phyloP scores from a whole-genome alignment of 2,113 vertebrate species.

The Cyprinus carpio region DNA sequence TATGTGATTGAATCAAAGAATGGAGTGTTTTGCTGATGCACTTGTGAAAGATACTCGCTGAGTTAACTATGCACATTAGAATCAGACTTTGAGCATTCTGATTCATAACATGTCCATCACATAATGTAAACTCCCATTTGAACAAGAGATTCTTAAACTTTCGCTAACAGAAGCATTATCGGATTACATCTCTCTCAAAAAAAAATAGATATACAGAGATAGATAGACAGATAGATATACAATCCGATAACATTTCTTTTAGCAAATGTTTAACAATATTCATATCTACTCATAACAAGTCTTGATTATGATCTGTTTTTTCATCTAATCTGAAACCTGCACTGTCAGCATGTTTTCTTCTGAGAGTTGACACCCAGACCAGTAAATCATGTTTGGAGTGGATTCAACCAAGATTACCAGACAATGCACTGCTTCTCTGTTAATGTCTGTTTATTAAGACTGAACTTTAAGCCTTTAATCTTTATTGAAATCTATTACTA shows the following conservation, averaged over 20 bases:
- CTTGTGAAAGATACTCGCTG: conserved; percentile 9
- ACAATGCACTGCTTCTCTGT: neutral
- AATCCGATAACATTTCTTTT: no score
- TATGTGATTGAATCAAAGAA: conserved; percentile 28
- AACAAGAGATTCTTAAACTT: neutral
- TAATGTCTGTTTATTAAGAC: neutral
- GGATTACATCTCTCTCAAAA: neutral
- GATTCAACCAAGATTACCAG: conserved; percentile 11
- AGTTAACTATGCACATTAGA: neutral
- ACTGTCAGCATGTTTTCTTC: neutral
- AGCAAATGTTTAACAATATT: no score
- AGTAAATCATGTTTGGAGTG: conserved; percentile 19
- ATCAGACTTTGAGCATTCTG: conserved; percentile 18
- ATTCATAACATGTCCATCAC: neutral
- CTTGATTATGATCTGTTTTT: neutral
- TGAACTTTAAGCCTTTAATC: neutral
- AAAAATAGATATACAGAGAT: neutral
- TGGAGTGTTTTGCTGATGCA: conserved; percentile 22
- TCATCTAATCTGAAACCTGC: neutral
- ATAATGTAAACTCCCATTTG: neutral
- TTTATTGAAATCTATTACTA: neutral
- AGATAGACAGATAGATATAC: no score
- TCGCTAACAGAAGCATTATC: neutral
- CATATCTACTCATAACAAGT: no score
- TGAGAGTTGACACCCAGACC: conserved; percentile 36